These are phyloP conservation scores for Plecturocebus donacophilus DNA, from an alignment of 2,113 vertebrate genomes.

Conservation along the genomic window DNA sequence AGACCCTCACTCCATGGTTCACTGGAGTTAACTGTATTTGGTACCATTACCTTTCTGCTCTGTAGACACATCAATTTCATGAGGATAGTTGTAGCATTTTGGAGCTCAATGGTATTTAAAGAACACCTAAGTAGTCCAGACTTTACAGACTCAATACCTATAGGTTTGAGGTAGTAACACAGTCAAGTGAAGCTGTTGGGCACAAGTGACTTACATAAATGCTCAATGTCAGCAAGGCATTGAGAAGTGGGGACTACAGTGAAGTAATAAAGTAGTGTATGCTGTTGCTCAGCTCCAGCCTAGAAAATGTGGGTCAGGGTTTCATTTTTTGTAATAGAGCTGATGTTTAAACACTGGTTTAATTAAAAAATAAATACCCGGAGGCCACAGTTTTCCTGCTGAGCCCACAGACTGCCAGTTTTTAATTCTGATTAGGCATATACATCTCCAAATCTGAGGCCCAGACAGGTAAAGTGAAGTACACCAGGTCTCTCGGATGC, in stretches of 20 bases:
- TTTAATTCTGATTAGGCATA: background rate
- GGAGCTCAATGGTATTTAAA: background rate
- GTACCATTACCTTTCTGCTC: background rate
- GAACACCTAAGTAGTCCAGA: background rate
- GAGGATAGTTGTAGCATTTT: background rate
- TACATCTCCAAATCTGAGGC: background rate
- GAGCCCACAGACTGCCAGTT: background rate
- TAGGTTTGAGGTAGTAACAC: background rate
- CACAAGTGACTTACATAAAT: background rate
- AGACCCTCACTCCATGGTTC: background rate
- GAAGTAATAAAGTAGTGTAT: background rate
- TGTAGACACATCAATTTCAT: background rate
- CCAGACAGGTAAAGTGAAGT: background rate
- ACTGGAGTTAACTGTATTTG: background rate
- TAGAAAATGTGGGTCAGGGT: background rate
- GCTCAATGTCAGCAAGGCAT: background rate
- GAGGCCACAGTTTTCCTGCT: background rate
- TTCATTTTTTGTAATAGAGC: background rate
- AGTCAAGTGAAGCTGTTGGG: background rate
- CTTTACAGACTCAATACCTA: background rate
- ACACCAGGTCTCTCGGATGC: background rate
- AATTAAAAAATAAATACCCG: slow-evolving; percentile 37
- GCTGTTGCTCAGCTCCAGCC: background rate
- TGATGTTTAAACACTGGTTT: slow-evolving; percentile 35
- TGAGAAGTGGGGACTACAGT: background rate